phyloP scores from a whole-genome alignment of 2,797 vertebrate genomes.

The Rallus crepitans region DNA sequence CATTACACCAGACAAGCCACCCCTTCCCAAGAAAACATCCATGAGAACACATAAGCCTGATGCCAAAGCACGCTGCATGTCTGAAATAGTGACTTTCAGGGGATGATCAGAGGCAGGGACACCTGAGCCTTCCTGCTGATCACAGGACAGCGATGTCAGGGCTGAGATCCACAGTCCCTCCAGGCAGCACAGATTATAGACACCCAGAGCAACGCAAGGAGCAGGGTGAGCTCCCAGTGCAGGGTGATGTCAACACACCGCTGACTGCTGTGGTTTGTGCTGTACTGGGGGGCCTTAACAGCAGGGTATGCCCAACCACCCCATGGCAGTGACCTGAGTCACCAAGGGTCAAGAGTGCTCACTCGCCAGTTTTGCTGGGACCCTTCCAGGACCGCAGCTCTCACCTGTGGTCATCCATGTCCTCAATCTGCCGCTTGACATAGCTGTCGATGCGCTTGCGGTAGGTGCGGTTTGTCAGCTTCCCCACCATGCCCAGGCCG shows the following conservation, averaged over 20 bases:
- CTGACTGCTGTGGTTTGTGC: background rate
- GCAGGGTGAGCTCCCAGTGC: background rate
- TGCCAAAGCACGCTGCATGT: background rate
- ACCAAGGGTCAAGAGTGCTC: background rate
- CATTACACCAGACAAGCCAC: background rate
- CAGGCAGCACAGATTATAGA: background rate
- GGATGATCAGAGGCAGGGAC: background rate
- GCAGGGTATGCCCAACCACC: background rate
- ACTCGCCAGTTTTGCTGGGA: rapidly evolving
- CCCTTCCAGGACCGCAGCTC: rapidly evolving
- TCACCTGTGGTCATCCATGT: slow-evolving; percentile 97
- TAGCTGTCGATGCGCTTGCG: slow-evolving; percentile 96
- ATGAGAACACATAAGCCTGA: background rate
- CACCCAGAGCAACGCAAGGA: rapidly evolving
- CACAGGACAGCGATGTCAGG: background rate
- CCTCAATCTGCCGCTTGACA: slow-evolving; percentile 94
- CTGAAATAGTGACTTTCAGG: background rate
- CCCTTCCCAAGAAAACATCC: background rate
- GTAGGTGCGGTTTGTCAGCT: slow-evolving; percentile 95
- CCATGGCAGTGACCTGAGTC: rapidly evolving
- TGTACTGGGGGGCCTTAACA: background rate
- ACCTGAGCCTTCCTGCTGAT: background rate
- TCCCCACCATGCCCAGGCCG: slow-evolving; percentile 95
- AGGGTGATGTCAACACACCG: rapidly evolving
- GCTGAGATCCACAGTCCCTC: background rate